phyloP scores from a whole-genome alignment of 1,140 invertebrate genomes.

The Pomacea maculata region DNA sequence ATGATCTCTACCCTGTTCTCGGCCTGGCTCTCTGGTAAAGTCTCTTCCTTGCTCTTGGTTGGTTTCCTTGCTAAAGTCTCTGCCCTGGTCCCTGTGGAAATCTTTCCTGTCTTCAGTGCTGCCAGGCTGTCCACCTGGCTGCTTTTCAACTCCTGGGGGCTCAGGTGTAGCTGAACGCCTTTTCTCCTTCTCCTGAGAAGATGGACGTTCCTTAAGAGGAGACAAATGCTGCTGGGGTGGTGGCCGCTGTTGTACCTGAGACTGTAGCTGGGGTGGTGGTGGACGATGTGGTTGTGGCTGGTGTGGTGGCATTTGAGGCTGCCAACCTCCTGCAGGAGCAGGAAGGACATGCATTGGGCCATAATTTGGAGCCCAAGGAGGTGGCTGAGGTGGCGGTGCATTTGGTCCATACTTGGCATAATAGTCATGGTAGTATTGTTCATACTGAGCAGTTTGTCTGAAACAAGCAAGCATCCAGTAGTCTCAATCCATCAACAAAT shows the following conservation, averaged over 20 bases:
- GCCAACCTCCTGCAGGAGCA: constrained; percentile 7
- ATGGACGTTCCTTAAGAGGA: constrained; percentile 9
- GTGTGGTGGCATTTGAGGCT: constrained; percentile 18
- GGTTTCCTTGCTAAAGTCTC: constrained; percentile 1
- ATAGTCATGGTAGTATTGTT: constrained; percentile 37
- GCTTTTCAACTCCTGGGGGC: constrained; percentile 14
- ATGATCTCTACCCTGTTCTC: constrained; percentile 5
- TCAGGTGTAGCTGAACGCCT: constrained; percentile 22
- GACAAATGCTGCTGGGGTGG: not conserved
- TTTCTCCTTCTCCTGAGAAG: constrained; percentile 3
- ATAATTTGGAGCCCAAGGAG: constrained; percentile 1
- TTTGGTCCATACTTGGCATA: constrained; percentile 33
- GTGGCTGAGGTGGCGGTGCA: constrained; percentile 28
- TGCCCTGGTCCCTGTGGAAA: not conserved
- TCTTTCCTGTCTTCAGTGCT: constrained; percentile 10
- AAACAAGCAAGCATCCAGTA: constrained; percentile 3
- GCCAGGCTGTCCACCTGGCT: constrained; percentile 6
- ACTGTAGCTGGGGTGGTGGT: constrained; percentile 11
- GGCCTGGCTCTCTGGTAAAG: not conserved
- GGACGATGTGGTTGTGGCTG: constrained; percentile 7
- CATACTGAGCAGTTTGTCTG: constrained; percentile 35
- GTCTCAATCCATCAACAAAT: not conserved
- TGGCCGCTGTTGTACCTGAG: constrained; percentile 1
- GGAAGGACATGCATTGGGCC: no score
- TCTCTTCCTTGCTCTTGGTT: not conserved